Evolutionary conservation across 2,113 vertebrate species (phyloP).

Genomic region (Nothoprocta pentlandii): DNA sequence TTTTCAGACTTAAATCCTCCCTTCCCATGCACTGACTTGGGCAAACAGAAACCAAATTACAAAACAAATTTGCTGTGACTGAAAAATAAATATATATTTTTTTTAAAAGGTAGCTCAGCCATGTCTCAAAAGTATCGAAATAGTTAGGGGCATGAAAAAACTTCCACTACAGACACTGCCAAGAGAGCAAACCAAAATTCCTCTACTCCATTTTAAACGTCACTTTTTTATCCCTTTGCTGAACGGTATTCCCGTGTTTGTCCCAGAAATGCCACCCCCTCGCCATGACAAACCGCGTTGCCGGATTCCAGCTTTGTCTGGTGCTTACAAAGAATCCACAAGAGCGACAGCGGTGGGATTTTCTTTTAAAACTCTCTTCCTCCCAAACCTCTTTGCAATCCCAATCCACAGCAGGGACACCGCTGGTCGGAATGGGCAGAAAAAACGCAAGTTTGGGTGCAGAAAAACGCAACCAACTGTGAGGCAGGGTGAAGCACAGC

Average conservation of each 20-base stretch:
- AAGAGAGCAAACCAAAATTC: neutral
- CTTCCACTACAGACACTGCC: rapidly evolving
- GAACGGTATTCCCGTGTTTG: neutral
- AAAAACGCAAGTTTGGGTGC: neutral
- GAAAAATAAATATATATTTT: neutral
- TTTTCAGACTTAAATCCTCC: neutral
- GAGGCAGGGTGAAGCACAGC: neutral
- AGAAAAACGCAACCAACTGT: neutral
- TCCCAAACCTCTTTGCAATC: neutral
- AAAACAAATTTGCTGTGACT: rapidly evolving
- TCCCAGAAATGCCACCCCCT: neutral
- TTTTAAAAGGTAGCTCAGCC: neutral
- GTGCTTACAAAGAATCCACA: conserved; percentile 18
- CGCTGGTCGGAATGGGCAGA: neutral
- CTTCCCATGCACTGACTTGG: neutral
- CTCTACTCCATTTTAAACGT: neutral
- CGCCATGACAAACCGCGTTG: neutral
- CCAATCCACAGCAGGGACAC: neutral
- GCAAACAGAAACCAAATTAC: neutral
- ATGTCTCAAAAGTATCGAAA: neutral
- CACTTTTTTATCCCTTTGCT: neutral
- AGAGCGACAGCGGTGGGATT: neutral
- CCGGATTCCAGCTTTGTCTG: conserved; percentile 15
- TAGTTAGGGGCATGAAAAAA: neutral
- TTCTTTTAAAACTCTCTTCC: neutral